Percentiles rank a stretch among this genome's conserved stretches.
Conservation (phyloP, 2,888 invertebrate species). For the Diogma glabrata region DNA sequence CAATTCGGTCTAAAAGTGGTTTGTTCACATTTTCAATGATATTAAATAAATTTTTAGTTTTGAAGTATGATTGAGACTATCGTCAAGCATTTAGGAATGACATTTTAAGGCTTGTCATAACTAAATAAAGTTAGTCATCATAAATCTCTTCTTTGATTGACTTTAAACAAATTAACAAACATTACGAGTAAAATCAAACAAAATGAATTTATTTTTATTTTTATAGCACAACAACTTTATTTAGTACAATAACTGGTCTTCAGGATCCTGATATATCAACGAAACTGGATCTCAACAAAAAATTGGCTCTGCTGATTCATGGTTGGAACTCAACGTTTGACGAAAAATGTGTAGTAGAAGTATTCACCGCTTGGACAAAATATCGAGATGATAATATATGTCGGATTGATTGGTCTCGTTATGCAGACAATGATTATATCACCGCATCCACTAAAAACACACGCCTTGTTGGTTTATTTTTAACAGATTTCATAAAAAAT, state of each 20-base stretch:
- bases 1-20: no score
- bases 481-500: slow-evolving; percentile 30
- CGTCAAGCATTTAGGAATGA: no score
- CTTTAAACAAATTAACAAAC: no score
- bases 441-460: slow-evolving; percentile 19
- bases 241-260: background rate
- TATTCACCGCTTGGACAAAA: background rate
- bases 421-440: slow-evolving; percentile 31
- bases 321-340: background rate
- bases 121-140: no score
- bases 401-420: slow-evolving; percentile 19
- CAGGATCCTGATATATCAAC: background rate
- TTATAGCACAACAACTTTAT: no score
- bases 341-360: background rate
- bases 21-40: no score
- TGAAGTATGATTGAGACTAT: no score
- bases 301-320: background rate
- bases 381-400: slow-evolving; percentile 24
- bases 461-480: slow-evolving; percentile 10
- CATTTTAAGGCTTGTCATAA: no score
- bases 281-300: background rate
- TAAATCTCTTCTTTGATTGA: no score
- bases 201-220: no score
- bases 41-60: no score
- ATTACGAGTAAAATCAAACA: no score